Base-by-base conservation (phyloP, 2,888 invertebrate species). In the Bellardia bayeri region DNA sequence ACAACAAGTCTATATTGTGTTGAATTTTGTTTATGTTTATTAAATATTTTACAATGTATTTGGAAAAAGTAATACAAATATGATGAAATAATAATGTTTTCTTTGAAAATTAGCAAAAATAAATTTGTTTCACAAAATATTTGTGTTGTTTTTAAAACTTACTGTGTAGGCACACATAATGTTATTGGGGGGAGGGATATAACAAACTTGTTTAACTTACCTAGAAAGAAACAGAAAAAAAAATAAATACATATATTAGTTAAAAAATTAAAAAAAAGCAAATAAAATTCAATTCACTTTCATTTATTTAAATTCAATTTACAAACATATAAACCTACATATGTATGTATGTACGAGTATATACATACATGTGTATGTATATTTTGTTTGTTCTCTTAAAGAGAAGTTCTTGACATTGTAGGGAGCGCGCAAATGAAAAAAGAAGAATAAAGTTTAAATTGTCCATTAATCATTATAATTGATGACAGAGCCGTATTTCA, bases 381-480 rank as follows among this genome's bases (percentile, higher is more conserved):
- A 51, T 64, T 5, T 64, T 42, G 7, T 64, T 4, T 64, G 7
- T n/a, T 8, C 16, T 40, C 13, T 72, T 51, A 61, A 64, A 64
- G 79, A 79, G 49, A 45, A 63, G 80, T 56, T 81, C 85, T 76
- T 80, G 80, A 56, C 69, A 63, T 81, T 81, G 40, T 16, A 33
- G 4, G 13, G 23, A 72, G 23, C 45, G 64, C 5, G 37, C 37
- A 37, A 33, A 23, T 23, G 23, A 66, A 75, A 37, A 68, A 33
- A 81, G 33, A 30, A 13, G 58, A 58, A 7, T 64, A n/a, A 82
- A 74, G 56, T 82, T 80, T 81, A 33, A 82, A 71, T 40, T 79
- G 33, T 23, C 45, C 88, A 89, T 89, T 89, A 86, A 89, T 89
- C 89, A 89, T 88, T 83, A 83, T 89, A 89, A 89, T 89, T 89